Base-by-base conservation (phyloP, 2,797 vertebrate genomes). In the Chloroceryle amazona region DNA sequence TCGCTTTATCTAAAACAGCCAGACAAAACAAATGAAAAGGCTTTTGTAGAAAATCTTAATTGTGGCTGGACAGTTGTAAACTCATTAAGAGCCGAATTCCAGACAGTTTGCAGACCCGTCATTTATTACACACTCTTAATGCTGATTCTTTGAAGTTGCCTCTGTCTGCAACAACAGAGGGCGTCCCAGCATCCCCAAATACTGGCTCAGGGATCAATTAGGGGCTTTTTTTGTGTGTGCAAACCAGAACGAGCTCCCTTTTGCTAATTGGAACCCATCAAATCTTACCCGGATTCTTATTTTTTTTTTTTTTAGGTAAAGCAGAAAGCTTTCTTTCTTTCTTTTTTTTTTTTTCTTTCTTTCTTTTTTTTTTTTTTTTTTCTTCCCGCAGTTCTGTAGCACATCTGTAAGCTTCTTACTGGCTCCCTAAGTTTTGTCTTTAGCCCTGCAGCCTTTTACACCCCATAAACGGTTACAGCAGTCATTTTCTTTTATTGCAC, bases 401-500 rank as follows among this genome's bases (percentile, higher is more conserved):
- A 94, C 96, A 93, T 97, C 96, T 96, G 96, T 67, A 98, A 96
- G 95, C 81, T 63, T 81, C 89, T 92, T 80, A 44, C 91, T 57
- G 67, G 92, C 89, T 97, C 90, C 95, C 95, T 82, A 96, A 96
- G 90, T 97, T 97, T 95, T 93, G 98, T 98, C 98, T 97, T 98
- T 97, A 98, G 97, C 98, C 99, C 98, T 97, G 96, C 97, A 98
- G 98, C 98, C 98, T 98, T 99, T 99, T 99, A 99, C 99, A 99
- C 99, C 99, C 99, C 98, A 99, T 99, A 99, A 99, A 99, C 97
- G 98, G 98, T 99, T 99, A 99, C 98, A 98, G 98, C 98, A 98
- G 98, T 99, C 98, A 99, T 99, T 99, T 99, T 99, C 98, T 99
- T 99, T 99, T 99, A 99, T 99, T 98, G 98, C 98, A 93, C 98